Conservation (phyloP, 1,140 invertebrate species). For the Gryon sp. region DNA sequence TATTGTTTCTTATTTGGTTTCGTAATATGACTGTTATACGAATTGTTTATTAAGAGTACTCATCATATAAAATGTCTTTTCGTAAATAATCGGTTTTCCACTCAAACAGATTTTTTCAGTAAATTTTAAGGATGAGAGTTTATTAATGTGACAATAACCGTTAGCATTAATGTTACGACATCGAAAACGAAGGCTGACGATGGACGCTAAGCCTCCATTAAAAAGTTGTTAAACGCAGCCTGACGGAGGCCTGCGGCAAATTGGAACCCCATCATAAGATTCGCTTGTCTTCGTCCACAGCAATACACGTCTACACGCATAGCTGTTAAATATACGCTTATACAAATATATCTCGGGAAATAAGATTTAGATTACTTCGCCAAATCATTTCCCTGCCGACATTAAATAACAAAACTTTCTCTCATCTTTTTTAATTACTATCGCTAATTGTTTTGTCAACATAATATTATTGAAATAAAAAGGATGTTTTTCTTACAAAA, state of each 20-base stretch:
- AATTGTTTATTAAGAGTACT: no score
- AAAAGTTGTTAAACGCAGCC: slow-evolving; percentile 80
- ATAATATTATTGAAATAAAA: not conserved
- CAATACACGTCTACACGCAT: slow-evolving; percentile 61
- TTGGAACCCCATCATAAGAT: slow-evolving; percentile 79
- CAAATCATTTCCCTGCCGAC: slow-evolving; percentile 54
- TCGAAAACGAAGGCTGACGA: slow-evolving; percentile 70
- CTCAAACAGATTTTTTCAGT: slow-evolving; percentile 43
- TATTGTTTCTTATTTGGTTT: no score
- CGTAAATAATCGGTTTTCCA: no score
- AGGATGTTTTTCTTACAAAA: no score
- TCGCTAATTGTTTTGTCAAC: slow-evolving; percentile 7
- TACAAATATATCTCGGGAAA: slow-evolving; percentile 57
- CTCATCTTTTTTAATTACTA: slow-evolving; percentile 44
- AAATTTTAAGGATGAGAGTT: slow-evolving; percentile 62
- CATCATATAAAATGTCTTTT: no score
- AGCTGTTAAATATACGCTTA: slow-evolving; percentile 59
- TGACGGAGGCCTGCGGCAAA: slow-evolving; percentile 79
- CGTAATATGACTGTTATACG: no score
- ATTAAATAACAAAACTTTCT: slow-evolving; percentile 46
- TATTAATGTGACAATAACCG: slow-evolving; percentile 70
- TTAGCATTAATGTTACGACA: slow-evolving; percentile 73
- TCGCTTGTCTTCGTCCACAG: slow-evolving; percentile 70
- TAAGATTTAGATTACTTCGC: slow-evolving; percentile 60
- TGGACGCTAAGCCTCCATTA: slow-evolving; percentile 77